Evolutionary conservation across 2,888 invertebrate species (phyloP), one percentile per base, ranked within the genome.

Genomic region (Eristalis arbustorum): DNA sequence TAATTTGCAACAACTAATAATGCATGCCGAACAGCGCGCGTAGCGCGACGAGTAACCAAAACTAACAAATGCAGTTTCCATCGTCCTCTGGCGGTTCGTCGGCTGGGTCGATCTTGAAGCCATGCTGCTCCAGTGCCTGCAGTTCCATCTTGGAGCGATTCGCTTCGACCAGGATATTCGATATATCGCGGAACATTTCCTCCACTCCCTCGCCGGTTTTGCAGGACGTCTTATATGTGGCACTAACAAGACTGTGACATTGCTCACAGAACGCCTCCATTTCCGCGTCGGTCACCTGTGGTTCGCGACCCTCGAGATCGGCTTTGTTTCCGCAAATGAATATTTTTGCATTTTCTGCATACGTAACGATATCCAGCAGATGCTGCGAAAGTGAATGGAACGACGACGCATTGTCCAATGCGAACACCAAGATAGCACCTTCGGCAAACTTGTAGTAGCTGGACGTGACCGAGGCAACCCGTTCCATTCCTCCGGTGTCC

Each of bases 401-500:
- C 10, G 98, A 98, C 49, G 98, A 97, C 10, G 97, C 96, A 93
- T 98, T 98, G 91, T 98, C 97, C 88, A 98, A 93, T 49, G 97
- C 96, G 93, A 98, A 98, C 6, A 98, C 98, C 88, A 98, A 94
- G 89, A 98, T 96, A 79, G 98, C 98, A 84, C 98, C 98, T 92
- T 98, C 98, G 3, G 98, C 97, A 93, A 98, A 98, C 93, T 98
- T 98, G 92, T 98, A 98, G 92, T 98, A 98, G 91, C 97, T 98
- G 34, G 98, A 97, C 13, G 98, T 98, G 23, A 98, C 97, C 3
- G 98, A 98, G 63, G 98, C 98, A 88, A 98, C 98, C 90, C 98
- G 94, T 93, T 98, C 98, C 97, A 98, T 98, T 67, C 98, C 98
- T 89, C 98, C 98, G 49, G 98, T 98, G 91, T 98, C 98, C 98